Evolutionary conservation across 2,113 vertebrate species (phyloP).

Genomic region (Felis catus): F.catus_Fca126_mat1.0 CM031413.1:9255001-9255500

Average conservation of each 20-base stretch:
- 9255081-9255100: not conserved
- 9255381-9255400: slow-evolving; percentile 44
- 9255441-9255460: slow-evolving; percentile 82
- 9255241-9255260: not conserved
- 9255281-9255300: not conserved
- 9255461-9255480: slow-evolving; percentile 80
- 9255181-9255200: not conserved
- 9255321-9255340: not conserved
- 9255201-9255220: not conserved
- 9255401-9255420: slow-evolving; percentile 60
- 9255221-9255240: not conserved
- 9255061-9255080: not conserved
- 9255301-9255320: not conserved
- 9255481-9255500: slow-evolving; percentile 80
- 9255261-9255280: not conserved
- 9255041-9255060: not conserved
- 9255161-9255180: not conserved
- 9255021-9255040: not conserved
- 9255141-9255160: not conserved
- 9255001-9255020: not conserved
- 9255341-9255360: not conserved
- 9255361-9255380: not conserved
- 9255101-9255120: not conserved
- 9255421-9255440: slow-evolving; percentile 78
- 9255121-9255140: not conserved